Percentiles rank a stretch among this genome's conserved stretches.
Conservation (phyloP, 30 jellyfish, hydroid and myxozoan genomes). For the Haliclystus octoradiatus region DNA sequence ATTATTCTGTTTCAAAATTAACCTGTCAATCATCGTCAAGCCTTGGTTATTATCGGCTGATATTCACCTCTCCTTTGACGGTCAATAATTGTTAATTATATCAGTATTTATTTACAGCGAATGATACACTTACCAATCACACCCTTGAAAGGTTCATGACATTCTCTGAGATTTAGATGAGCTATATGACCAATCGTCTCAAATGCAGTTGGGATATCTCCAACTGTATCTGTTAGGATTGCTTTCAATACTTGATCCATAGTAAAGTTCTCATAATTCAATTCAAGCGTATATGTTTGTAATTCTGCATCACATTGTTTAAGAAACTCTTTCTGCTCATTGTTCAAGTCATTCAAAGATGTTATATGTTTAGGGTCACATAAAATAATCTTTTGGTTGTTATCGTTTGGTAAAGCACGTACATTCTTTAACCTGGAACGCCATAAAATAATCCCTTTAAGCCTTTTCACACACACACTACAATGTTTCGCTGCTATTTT, state of each 20-base stretch:
- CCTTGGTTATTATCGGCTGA: too few species aligned
- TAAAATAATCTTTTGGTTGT: conserved; percentile 14
- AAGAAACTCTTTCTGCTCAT: conserved; percentile 17
- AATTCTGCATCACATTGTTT: conserved; percentile 20
- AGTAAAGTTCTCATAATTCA: conserved; percentile 57
- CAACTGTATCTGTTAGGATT: conserved; percentile 45
- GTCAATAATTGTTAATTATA: too few species aligned
- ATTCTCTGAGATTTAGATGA: conserved; percentile 71
- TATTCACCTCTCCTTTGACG: too few species aligned
- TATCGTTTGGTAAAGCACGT: conserved; percentile 13
- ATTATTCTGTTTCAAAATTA: too few species aligned
- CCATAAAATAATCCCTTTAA: conserved; percentile 18
- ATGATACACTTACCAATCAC: conserved; percentile 47
- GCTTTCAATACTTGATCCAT: conserved; percentile 56
- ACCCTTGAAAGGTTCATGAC: conserved; percentile 38
- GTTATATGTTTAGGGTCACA: conserved; percentile 14
- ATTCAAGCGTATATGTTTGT: conserved; percentile 7
- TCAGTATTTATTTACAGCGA: too few species aligned
- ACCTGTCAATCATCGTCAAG: too few species aligned
- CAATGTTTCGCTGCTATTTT: conserved; percentile 22
- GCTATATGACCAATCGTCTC: conserved; percentile 99
- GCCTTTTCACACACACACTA: conserved; percentile 14
- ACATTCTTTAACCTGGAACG: conserved; percentile 22
- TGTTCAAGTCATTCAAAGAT: conserved; percentile 14
- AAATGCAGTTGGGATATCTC: conserved; percentile 63